Conservation (phyloP, 1,140 invertebrate genomes). For the Cardiocondyla obscurior region DNA sequence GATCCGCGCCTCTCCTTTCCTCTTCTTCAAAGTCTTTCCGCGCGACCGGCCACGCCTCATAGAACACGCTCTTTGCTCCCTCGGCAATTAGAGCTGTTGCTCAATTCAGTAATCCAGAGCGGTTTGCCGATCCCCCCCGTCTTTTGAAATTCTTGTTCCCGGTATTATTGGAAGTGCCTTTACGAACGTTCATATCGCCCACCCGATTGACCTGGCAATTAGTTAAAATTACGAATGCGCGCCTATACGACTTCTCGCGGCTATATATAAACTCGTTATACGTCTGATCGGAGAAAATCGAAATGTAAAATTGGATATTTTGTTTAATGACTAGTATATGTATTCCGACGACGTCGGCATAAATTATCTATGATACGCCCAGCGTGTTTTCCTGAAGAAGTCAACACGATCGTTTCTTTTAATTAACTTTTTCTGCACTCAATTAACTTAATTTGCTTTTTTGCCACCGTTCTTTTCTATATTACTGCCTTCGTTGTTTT, state of each 20-base stretch:
- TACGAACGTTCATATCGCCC: not conserved
- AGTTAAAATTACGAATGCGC: not conserved
- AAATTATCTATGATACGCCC: not conserved
- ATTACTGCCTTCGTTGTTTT: not conserved
- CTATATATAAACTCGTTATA: not conserved
- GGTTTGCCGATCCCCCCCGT: not conserved
- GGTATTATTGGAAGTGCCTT: not conserved
- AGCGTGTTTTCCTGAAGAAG: not conserved
- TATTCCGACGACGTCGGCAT: not conserved
- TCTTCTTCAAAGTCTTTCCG: conserved; percentile 7
- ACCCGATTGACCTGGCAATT: not conserved
- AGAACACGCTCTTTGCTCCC: conserved; percentile 13
- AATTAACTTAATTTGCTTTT: not conserved
- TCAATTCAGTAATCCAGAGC: conserved; percentile 19
- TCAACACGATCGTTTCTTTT: not conserved
- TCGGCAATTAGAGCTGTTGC: conserved; percentile 28
- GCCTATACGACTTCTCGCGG: too few species aligned
- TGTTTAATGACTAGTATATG: not conserved
- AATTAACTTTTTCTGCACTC: not conserved
- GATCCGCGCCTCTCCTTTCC: conserved; percentile 4
- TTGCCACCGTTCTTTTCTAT: not conserved
- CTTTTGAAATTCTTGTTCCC: not conserved
- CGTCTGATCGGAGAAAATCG: not conserved
- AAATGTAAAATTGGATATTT: not conserved
- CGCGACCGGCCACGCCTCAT: conserved; percentile 14